Evolutionary conservation across 92 coral and sea anemone species (phyloP).

Genomic region (Scolanthus callimorphus): DNA sequence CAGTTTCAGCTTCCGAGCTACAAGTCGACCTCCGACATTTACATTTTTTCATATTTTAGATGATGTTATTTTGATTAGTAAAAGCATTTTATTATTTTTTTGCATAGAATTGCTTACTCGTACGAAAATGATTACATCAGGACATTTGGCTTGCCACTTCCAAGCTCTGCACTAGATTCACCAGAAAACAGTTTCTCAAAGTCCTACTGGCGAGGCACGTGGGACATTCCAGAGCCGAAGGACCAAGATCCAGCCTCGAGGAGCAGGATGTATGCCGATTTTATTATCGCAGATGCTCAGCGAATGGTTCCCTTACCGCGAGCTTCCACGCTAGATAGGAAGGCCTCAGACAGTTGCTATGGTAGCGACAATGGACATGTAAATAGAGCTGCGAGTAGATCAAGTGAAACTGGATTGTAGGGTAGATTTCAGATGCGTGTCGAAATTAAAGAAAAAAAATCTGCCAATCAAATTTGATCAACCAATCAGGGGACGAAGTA

Average conservation of each 20-base stretch:
- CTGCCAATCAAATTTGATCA: too few species aligned
- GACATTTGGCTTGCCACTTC: slow-evolving; percentile 1
- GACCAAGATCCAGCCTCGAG: not conserved
- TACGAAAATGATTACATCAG: not conserved
- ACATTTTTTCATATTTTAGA: too few species aligned
- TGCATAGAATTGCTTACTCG: not conserved
- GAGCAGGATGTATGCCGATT: slow-evolving; percentile 3
- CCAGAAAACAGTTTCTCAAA: not conserved
- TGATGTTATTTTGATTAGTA: too few species aligned
- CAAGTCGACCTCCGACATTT: too few species aligned
- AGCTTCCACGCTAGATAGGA: slow-evolving; percentile 1
- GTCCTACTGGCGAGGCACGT: not conserved
- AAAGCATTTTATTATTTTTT: too few species aligned
- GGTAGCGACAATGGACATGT: not conserved
- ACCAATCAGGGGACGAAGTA: too few species aligned
- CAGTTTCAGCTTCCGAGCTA: too few species aligned
- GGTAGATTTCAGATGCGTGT: too few species aligned
- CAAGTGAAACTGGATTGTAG: not conserved
- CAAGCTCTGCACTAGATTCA: not conserved
- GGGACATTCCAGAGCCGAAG: not conserved
- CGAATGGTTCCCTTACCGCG: slow-evolving; percentile 24
- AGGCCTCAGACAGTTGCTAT: too few species aligned
- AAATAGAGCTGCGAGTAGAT: not conserved
- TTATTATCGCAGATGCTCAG: slow-evolving; percentile 14
- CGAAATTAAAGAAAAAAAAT: too few species aligned